A percentile compares a stretch with the other conserved stretches of the same genome.
phyloP scores from a whole-genome alignment of 2,888 invertebrate genomes.

The Uropetala carovei region DNA sequence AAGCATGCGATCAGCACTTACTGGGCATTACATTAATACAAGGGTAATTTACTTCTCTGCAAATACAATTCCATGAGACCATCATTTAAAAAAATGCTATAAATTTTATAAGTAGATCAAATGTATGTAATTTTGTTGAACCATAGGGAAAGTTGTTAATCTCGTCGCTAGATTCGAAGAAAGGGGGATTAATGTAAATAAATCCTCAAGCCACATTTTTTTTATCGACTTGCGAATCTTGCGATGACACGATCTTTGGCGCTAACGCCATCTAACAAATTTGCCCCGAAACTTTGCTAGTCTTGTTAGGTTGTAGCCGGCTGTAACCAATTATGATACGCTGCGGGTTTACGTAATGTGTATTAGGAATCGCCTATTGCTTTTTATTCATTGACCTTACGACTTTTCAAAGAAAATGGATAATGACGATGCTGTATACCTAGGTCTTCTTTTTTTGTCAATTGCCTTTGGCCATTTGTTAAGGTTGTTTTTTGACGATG shows the following conservation, averaged over 20 bases:
- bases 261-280: conserved; percentile 35
- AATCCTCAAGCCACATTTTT: not conserved
- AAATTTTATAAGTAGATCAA: no score
- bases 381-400: conserved; percentile 13
- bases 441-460: conserved; percentile 81
- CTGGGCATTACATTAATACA: no score
- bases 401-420: conserved; percentile 76
- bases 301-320: conserved; percentile 8
- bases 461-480: conserved; percentile 84
- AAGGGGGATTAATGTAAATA: not conserved
- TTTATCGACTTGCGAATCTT: no score
- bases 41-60: no score
- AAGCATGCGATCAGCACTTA: no score
- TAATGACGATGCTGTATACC: conserved; percentile 86
- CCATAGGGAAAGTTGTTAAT: not conserved
- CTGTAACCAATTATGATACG: conserved; percentile 20
- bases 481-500: conserved; percentile 77
- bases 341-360: conserved; percentile 18
- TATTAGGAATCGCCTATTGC: not conserved
- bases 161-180: not conserved
- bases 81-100: no score
- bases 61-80: no score
- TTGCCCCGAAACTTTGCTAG: not conserved
- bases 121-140: no score
- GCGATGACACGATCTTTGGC: not conserved